These are phyloP conservation scores for Crocidura indochinensis DNA, from an alignment of 2,797 vertebrate species.

Conservation along the genomic window DNA sequence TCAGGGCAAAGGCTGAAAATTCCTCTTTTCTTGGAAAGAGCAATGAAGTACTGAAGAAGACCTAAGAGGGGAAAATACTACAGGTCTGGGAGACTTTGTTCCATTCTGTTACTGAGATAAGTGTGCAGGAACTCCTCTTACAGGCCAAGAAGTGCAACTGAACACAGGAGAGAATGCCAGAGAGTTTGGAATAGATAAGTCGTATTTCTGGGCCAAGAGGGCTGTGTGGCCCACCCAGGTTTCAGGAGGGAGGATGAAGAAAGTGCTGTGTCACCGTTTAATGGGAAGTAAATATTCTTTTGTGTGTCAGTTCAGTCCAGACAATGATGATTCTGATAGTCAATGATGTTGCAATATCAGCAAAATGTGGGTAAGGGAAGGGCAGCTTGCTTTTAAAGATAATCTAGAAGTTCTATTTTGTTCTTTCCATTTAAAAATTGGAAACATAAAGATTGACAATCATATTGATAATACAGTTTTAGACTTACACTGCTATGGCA, in stretches of 20 bases:
- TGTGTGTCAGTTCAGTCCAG: background rate
- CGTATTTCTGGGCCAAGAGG: background rate
- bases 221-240: conserved; percentile 47
- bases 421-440: background rate
- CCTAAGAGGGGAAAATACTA: conserved; percentile 31
- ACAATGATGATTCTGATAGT: background rate
- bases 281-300: background rate
- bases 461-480: too few relatives aligned
- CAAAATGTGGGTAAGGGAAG: background rate
- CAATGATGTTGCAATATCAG: background rate
- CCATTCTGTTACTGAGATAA: conserved; percentile 75
- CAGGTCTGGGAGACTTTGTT: conserved; percentile 48
- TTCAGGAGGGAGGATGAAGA: background rate
- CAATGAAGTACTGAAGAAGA: background rate
- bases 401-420: background rate
- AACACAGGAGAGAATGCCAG: conserved; percentile 65
- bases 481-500: too few relatives aligned
- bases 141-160: conserved; percentile 27
- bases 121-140: conserved; percentile 53
- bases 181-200: conserved; percentile 50
- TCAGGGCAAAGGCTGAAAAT: conserved; percentile 21
- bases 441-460: too few relatives aligned
- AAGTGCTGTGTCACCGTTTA: background rate
- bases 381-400: background rate
- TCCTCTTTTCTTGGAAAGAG: conserved; percentile 62